These are phyloP conservation scores for Margaritifera margaritifera DNA, from an alignment of 2,888 invertebrate genomes.

Conservation along the genomic window DNA sequence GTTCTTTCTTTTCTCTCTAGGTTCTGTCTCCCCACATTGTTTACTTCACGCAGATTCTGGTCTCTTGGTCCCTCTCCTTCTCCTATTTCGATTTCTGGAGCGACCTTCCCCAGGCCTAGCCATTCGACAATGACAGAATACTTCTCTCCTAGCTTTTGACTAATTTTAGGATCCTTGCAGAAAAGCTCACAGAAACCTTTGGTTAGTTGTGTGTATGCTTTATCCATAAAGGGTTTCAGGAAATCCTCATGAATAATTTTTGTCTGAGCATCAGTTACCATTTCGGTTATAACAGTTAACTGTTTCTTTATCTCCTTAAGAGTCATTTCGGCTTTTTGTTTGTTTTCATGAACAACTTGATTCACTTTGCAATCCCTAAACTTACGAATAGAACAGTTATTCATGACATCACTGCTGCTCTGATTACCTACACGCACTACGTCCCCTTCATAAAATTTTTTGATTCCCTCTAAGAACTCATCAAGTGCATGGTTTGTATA, in stretches of 20 bases:
- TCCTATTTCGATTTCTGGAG: constrained; percentile 17
- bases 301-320: no score
- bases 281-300: constrained; percentile 2
- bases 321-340: no score
- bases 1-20: no score
- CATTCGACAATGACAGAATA: constrained; percentile 44
- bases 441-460: constrained; percentile 48
- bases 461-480: constrained; percentile 71
- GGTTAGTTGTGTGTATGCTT: constrained; percentile 8
- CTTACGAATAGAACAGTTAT: constrained; percentile 35
- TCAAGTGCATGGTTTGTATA: constrained; percentile 73
- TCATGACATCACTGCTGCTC: constrained; percentile 56
- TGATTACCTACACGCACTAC: constrained; percentile 67
- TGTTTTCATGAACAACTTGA: no score
- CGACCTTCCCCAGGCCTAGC: constrained; percentile 43
- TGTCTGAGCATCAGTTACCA: constrained; percentile 36
- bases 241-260: constrained; percentile 53
- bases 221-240: constrained; percentile 37
- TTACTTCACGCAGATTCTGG: constrained; percentile 3
- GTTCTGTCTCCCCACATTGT: no score
- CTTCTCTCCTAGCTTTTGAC: constrained; percentile 13
- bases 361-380: constrained; percentile 7
- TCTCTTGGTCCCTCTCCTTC: constrained; percentile 31
- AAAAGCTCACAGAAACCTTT: constrained; percentile 23
- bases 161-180: constrained; percentile 20